Percentiles rank a stretch among this genome's conserved stretches.
phyloP scores from a whole-genome alignment of 2,113 vertebrate species.

The Elaphurus davidianus region DNA sequence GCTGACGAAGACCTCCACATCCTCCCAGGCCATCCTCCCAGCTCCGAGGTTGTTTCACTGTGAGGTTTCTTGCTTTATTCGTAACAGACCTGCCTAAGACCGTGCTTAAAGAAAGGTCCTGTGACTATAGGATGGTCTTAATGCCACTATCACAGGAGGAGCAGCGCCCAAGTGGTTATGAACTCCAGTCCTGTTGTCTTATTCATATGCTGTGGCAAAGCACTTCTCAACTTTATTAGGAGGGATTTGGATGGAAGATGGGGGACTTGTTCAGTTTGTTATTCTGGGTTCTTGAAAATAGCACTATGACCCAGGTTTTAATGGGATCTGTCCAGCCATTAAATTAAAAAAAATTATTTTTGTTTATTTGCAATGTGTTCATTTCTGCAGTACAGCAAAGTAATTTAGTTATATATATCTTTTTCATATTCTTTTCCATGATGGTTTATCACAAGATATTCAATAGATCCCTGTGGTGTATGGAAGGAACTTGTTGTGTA shows the following conservation, averaged over 20 bases:
- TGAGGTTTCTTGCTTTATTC: neutral
- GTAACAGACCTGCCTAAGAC: neutral
- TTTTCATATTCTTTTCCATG: neutral
- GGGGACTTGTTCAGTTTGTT: rapidly evolving
- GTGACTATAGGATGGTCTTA: neutral
- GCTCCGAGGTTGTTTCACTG: rapidly evolving
- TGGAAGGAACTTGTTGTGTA: neutral
- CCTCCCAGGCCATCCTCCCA: neutral
- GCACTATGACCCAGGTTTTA: neutral
- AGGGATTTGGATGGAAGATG: neutral
- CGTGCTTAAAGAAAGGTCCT: neutral
- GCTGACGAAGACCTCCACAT: neutral
- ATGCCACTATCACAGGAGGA: rapidly evolving
- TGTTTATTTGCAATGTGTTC: neutral
- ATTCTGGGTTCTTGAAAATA: neutral
- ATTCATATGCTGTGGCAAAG: rapidly evolving
- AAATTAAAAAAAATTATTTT: neutral
- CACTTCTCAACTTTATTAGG: neutral
- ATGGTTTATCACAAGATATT: neutral
- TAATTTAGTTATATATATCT: neutral
- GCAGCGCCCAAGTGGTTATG: rapidly evolving
- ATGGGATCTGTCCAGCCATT: neutral
- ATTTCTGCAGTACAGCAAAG: neutral
- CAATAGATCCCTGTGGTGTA: neutral
- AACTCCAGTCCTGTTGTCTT: too few species aligned